Percentiles rank a stretch among this genome's conserved stretches.
Evolutionary conservation across 2,113 vertebrate species (phyloP).

Genomic region (Tachuris rubrigastra): DNA sequence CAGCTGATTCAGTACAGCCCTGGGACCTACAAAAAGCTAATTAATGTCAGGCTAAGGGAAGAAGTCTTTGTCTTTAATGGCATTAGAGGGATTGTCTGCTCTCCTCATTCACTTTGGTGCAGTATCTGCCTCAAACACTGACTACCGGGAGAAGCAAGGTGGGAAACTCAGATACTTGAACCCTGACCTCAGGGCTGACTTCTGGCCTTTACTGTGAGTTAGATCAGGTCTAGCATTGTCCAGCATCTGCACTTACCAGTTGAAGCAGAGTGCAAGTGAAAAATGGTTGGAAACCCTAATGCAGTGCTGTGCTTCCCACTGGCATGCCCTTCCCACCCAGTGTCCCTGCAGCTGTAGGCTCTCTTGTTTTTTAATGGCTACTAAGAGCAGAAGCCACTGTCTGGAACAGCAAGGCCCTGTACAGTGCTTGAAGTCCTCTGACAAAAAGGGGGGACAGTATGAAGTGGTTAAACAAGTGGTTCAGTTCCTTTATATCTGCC

Average conservation of each 20-base stretch:
- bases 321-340: neutral
- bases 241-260: neutral
- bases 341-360: neutral
- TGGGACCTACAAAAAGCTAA: neutral
- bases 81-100: neutral
- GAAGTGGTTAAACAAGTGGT: neutral
- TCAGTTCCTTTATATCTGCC: neutral
- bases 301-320: neutral
- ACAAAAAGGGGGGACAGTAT: neutral
- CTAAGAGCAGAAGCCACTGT: neutral
- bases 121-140: neutral
- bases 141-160: neutral
- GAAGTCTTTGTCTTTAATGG: neutral
- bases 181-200: neutral
- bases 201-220: neutral
- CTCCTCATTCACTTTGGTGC: neutral
- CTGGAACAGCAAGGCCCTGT: neutral
- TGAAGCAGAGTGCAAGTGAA: neutral
- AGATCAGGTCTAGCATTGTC: neutral
- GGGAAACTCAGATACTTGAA: neutral
- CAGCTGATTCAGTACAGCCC: neutral
- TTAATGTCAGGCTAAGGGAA: neutral
- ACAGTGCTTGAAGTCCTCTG: neutral
- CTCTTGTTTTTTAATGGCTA: neutral
- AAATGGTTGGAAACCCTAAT: neutral